Base-by-base conservation (phyloP, 2,797 vertebrate species). In the Dromococcyx pavoninus region DNA sequence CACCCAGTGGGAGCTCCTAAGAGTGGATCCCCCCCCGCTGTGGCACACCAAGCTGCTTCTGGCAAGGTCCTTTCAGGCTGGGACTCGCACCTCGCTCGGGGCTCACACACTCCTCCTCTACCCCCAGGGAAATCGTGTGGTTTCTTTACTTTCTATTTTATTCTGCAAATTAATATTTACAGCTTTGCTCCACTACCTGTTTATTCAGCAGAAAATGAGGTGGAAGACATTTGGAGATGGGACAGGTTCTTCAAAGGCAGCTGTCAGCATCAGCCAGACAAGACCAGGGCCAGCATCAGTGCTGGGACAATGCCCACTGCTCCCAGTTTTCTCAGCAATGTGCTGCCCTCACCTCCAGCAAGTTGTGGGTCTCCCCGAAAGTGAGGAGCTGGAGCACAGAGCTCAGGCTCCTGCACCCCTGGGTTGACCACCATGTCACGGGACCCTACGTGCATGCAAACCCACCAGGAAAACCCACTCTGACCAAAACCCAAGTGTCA, bases 11-110 rank as follows among this genome's bases (percentile, higher is more conserved):
- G 8, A 19, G 21, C 18, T 46, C 44, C 44, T 10, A 21, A 46
- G 44, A 46, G 44, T 1, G 0, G 51, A 32, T 13, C 3, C 23
- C 25, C 9, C 10, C 1, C 9, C 3, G 1, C 19, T 17, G 2
- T 0, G 4, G 21, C 58, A 33, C 12, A 18, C n/a, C 41, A 17
- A 51, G 82, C 14, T n/a, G 33, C 27, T 41, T 11, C 60, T 53
- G 32, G 28, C 1, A 4, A 39, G 65, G 30, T 27, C 24, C 62
- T 64, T 74, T 50, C 54, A 43, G 48, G 71, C 48, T 11, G 30
- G 28, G 39, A 35, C n/a, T n/a, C n/a, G n/a, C n/a, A n/a, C n/a
- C 23, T 57, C 27, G 2, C 37, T 78, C 7, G 1, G 25, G 44
- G 67, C 39, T 46, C 7, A 1, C 3, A 1, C 0, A 0, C 46